A percentile compares a stretch with the other conserved stretches of the same genome.
These are phyloP conservation scores for Microdon myrmicae DNA, from an alignment of 2,888 invertebrate genomes.

Conservation along the genomic window DNA sequence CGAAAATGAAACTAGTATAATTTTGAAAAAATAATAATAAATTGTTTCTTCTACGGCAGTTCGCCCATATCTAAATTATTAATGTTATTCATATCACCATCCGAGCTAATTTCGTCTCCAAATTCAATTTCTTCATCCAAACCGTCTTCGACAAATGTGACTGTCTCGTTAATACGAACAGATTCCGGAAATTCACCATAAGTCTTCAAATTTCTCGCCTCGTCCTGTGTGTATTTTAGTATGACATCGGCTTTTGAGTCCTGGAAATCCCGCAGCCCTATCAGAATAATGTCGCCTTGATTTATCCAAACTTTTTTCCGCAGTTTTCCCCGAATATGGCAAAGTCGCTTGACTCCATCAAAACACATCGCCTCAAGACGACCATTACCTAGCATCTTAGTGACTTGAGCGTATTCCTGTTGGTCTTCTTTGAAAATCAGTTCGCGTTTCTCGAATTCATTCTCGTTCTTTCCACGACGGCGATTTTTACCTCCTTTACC, in stretches of 20 bases:
- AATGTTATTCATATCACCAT: constrained; percentile 82
- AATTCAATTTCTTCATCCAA: constrained; percentile 97
- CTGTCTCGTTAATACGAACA: constrained; percentile 95
- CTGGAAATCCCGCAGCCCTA: constrained; percentile 97
- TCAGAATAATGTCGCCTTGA: constrained; percentile 97
- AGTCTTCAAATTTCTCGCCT: constrained; percentile 97
- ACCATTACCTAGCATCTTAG: constrained; percentile 99
- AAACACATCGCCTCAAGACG: constrained; percentile 99
- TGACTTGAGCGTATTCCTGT: constrained; percentile 99
- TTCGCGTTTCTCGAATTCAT: constrained; percentile 99
- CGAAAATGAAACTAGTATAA: too few species aligned
- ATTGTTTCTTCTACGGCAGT: neutral
- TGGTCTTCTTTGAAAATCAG: constrained; percentile 99
- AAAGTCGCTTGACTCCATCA: constrained; percentile 96
- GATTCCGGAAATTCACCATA: constrained; percentile 99
- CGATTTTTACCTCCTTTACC: constrained; percentile 99
- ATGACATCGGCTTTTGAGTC: constrained; percentile 99
- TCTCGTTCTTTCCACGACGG: constrained; percentile 99
- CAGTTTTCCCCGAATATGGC: constrained; percentile 97
- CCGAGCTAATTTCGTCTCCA: constrained; percentile 93
- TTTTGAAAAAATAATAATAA: neutral
- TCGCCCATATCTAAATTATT: constrained; percentile 66
- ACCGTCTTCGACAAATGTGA: constrained; percentile 93
- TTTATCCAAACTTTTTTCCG: constrained; percentile 98
- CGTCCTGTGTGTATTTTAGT: constrained; percentile 98